A percentile compares a stretch with the other conserved stretches of the same genome.
Conservation (phyloP, 2,888 invertebrate species). For the Portevinia maculata region DNA sequence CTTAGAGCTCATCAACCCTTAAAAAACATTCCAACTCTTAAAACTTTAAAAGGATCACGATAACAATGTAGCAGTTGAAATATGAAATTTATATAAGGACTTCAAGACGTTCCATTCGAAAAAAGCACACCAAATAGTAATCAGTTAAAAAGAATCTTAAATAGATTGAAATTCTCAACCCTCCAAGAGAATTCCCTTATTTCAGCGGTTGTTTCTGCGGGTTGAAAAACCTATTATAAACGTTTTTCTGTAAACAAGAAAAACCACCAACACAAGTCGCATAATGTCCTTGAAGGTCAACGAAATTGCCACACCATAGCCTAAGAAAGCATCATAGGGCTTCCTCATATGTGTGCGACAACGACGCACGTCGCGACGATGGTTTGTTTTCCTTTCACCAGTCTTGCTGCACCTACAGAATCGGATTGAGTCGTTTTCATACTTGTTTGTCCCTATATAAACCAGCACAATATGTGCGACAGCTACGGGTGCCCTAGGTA, state of each 20-base stretch:
- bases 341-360: slow-evolving; percentile 26
- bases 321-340: slow-evolving; percentile 2
- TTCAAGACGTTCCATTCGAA: slow-evolving; percentile 5
- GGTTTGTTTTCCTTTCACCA: slow-evolving; percentile 28
- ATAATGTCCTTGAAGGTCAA: slow-evolving; percentile 77
- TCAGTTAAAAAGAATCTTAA: slow-evolving; percentile 52
- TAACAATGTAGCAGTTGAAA: slow-evolving; percentile 22
- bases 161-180: slow-evolving; percentile 46
- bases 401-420: slow-evolving; percentile 50
- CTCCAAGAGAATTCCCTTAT: slow-evolving; percentile 2
- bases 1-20: slow-evolving; percentile 40
- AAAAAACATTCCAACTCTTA: not conserved
- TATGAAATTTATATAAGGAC: slow-evolving; percentile 17
- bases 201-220: not conserved
- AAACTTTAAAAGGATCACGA: not conserved
- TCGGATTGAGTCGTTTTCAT: slow-evolving; percentile 70
- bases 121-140: slow-evolving; percentile 46
- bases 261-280: slow-evolving; percentile 75
- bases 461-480: slow-evolving; percentile 38
- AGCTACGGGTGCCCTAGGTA: slow-evolving; percentile 54
- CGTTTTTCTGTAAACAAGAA: slow-evolving; percentile 10
- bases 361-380: too few relatives aligned
- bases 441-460: slow-evolving; percentile 53
- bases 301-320: slow-evolving; percentile 47
- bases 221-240: slow-evolving; percentile 39